phyloP scores from a whole-genome alignment of 2,797 vertebrate species.

The Thamnophis elegans region DNA sequence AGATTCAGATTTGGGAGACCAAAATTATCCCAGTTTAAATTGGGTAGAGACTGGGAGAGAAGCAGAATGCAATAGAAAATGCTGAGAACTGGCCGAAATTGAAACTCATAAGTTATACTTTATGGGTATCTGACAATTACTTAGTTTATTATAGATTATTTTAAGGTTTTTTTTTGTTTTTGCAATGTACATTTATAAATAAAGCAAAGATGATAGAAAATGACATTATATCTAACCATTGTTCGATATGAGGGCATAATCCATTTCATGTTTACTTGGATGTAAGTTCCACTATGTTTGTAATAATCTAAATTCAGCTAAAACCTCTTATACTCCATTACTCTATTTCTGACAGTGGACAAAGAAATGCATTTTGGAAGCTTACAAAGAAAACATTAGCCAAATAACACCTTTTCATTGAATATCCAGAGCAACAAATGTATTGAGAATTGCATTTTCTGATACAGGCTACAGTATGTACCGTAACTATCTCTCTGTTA shows the following conservation, averaged over 20 bases:
- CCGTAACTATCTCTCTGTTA: not conserved
- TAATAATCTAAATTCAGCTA: not conserved
- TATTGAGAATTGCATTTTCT: not conserved
- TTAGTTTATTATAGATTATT: not conserved
- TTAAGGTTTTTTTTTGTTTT: not conserved
- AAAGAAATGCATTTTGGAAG: not conserved
- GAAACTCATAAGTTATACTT: not conserved
- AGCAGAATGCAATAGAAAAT: not conserved
- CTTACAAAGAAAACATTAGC: not conserved
- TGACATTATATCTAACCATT: not conserved
- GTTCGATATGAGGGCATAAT: not conserved
- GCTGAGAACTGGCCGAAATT: not conserved
- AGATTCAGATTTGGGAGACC: not conserved
- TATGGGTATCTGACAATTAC: not conserved
- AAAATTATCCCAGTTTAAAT: not conserved
- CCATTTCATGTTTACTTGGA: not conserved
- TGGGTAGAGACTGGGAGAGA: not conserved
- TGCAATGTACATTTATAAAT: not conserved
- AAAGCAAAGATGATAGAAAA: not conserved
- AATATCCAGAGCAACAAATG: not conserved
- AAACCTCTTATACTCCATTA: not conserved
- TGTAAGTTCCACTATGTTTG: not conserved
- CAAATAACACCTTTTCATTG: not conserved
- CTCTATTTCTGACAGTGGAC: not conserved
- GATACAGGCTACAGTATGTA: not conserved